Base-by-base conservation (phyloP, 2,888 invertebrate species). In the Ornithoptera priamus region DNA sequence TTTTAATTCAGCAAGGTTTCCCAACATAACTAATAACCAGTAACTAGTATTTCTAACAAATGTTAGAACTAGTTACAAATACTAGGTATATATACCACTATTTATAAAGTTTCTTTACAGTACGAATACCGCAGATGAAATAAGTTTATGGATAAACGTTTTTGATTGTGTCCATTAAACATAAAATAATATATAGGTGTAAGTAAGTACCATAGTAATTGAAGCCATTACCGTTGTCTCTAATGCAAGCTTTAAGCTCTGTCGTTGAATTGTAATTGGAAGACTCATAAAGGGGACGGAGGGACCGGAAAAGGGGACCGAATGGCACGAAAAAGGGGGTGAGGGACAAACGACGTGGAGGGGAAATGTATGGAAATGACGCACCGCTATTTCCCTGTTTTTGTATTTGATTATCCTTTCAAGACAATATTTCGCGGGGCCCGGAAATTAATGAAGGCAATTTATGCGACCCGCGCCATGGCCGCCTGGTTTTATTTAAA, bases 351-450 rank as follows among this genome's bases (percentile, higher is more conserved):
- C 75, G 78, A 61, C 36, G 50, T 80, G 78, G 77, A 73, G 79
- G 81, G 83, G 78, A 85, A 88, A 90, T 90, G 87, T 90, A 92
- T 92, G 92, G 91, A 92, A 92, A 92, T 92, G 91, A 92, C 90
- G 90, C 89, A 90, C 89, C 89, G 85, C 91, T 90, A 90, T 91
- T 92, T 90, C 89, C 91, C 88, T 87, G 88, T 90, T 92, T 92
- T 92, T 91, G 91, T 92, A 92, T 92, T 92, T 92, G 92, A 92
- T 92, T 92, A 92, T 92, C 91, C 92, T 92, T 92, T 92, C 92
- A 92, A 92, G 92, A 92, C 91, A 92, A 92, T 92, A 92, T 92
- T 92, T 92, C 87, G 90, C 87, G 86, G 86, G 88, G 86, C 77
- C 89, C 90, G 92, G 92, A 92, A 90, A 92, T 92, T 91, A 92